These are phyloP conservation scores for Polypedilum pembai DNA, from an alignment of 1,140 invertebrate species.

Conservation along the genomic window DNA sequence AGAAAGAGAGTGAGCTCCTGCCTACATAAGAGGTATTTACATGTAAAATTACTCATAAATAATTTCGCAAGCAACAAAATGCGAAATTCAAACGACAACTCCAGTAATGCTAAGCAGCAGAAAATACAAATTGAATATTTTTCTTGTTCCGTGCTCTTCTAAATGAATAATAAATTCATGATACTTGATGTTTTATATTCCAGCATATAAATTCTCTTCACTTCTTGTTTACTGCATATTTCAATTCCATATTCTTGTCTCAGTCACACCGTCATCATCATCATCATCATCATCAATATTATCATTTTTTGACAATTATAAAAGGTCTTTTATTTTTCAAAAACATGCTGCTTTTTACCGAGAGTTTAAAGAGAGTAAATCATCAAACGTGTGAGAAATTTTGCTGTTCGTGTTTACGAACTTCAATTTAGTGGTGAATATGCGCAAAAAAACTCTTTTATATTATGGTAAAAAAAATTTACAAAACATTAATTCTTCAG, in stretches of 20 bases:
- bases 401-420: background rate
- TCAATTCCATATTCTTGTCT: background rate
- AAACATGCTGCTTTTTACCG: background rate
- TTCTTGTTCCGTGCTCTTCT: background rate
- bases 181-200: constrained; percentile 5
- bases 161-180: constrained; percentile 27
- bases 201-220: background rate
- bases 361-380: background rate
- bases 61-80: background rate
- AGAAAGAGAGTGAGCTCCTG: background rate
- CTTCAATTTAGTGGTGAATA: background rate
- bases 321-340: background rate
- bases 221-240: background rate
- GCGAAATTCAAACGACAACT: background rate
- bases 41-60: background rate
- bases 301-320: constrained; percentile 9
- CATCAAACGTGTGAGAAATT: background rate
- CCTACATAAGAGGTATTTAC: background rate
- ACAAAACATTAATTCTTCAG: background rate
- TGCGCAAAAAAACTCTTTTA: background rate
- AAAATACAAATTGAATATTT: constrained; percentile 20
- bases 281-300: background rate
- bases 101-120: background rate
- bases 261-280: background rate
- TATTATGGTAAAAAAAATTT: background rate